Conservation (phyloP, 2,113 vertebrate genomes). For the Paradisaea rubra region DNA sequence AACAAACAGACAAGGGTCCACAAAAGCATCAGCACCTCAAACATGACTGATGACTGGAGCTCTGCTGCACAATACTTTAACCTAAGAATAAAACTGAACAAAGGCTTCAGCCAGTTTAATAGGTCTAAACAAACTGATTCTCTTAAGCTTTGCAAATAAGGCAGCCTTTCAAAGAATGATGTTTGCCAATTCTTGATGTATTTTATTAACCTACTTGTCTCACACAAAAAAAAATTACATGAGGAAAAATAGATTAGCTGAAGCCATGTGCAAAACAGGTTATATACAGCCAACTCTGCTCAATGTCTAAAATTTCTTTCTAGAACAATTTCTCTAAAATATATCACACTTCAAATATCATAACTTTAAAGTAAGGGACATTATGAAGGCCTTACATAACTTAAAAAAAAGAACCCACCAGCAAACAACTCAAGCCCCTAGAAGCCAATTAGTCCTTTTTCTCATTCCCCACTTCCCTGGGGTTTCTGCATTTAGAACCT, state of each 20-base stretch:
- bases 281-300: not conserved
- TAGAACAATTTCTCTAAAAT: not conserved
- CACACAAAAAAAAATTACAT: not conserved
- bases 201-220: not conserved
- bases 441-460: not conserved
- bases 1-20: slow-evolving; percentile 25
- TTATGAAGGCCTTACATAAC: not conserved
- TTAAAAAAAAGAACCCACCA: not conserved
- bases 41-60: not conserved
- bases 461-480: not conserved
- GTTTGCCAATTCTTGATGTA: not conserved
- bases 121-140: not conserved
- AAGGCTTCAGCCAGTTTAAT: not conserved
- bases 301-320: not conserved
- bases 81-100: not conserved
- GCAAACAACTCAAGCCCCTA: not conserved
- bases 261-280: not conserved
- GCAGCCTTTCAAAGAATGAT: not conserved
- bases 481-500: not conserved
- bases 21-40: slow-evolving; percentile 28
- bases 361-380: not conserved
- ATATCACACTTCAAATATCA: not conserved
- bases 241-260: not conserved
- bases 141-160: not conserved
- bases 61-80: not conserved